A percentile compares a stretch with the other conserved stretches of the same genome.
These are phyloP conservation scores for Chloroceryle inda DNA, from an alignment of 2,797 vertebrate species.

Conservation along the genomic window DNA sequence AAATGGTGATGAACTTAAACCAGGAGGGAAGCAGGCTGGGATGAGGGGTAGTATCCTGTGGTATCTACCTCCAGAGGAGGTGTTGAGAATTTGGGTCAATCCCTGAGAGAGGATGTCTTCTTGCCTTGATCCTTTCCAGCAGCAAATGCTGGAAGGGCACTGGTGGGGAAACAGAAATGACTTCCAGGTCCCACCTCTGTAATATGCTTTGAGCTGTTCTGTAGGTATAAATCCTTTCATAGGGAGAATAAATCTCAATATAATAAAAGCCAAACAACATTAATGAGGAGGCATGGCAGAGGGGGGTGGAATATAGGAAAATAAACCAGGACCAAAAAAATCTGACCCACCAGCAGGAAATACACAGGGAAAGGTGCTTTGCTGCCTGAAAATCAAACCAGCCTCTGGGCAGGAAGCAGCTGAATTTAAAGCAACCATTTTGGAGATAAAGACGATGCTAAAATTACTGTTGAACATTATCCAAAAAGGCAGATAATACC, in stretches of 20 bases:
- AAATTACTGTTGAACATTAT: conserved; percentile 60
- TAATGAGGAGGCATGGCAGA: background rate
- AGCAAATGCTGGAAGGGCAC: background rate
- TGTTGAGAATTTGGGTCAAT: background rate
- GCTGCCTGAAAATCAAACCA: background rate
- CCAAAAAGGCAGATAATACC: conserved; percentile 62
- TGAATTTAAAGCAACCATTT: conserved; percentile 31
- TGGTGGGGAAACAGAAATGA: background rate
- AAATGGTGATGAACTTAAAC: background rate
- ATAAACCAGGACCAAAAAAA: background rate
- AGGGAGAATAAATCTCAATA: background rate
- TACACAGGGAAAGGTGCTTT: background rate
- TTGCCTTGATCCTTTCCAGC: background rate
- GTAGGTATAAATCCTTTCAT: background rate
- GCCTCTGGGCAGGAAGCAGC: background rate
- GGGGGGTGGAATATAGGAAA: background rate
- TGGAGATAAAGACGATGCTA: conserved; percentile 22
- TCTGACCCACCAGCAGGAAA: background rate
- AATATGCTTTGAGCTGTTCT: background rate
- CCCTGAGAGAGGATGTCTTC: background rate
- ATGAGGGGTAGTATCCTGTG: background rate
- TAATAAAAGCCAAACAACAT: background rate
- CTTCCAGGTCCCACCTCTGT: background rate
- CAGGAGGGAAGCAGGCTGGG: background rate
- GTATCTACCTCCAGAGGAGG: background rate